phyloP scores from a whole-genome alignment of 2,888 invertebrate species.

The Rutpela maculata region DNA sequence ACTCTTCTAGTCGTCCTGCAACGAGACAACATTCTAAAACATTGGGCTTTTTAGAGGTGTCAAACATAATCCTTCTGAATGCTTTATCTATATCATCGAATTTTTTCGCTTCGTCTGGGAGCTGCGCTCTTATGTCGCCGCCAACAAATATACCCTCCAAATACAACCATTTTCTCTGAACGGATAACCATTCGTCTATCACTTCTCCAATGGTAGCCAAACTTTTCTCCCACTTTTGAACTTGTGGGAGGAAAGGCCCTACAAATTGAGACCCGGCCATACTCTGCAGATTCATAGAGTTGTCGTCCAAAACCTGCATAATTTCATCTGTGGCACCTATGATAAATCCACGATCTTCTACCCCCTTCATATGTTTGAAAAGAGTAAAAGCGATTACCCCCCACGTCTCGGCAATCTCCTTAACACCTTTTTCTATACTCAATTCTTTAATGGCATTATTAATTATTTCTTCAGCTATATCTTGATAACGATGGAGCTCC shows the following conservation, averaged over 20 bases:
- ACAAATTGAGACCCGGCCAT: constrained; percentile 94
- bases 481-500: constrained; percentile 89
- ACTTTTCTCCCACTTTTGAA: constrained; percentile 90
- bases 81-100: constrained; percentile 92
- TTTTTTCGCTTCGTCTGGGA: constrained; percentile 92
- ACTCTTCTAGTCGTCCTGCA: constrained; percentile 84
- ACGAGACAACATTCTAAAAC: constrained; percentile 88
- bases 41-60: constrained; percentile 86
- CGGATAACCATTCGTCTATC: constrained; percentile 90
- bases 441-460: constrained; percentile 93
- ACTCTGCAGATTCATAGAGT: constrained; percentile 92
- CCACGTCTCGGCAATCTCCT: constrained; percentile 88
- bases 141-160: constrained; percentile 94
- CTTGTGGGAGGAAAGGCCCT: constrained; percentile 88
- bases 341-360: constrained; percentile 83
- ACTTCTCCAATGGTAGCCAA: constrained; percentile 89
- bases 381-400: constrained; percentile 80
- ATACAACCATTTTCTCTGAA: constrained; percentile 94
- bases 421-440: constrained; percentile 92
- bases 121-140: constrained; percentile 89
- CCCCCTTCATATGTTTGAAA: constrained; percentile 81
- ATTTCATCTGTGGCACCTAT: constrained; percentile 88
- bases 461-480: constrained; percentile 90
- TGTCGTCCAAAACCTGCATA: constrained; percentile 86
- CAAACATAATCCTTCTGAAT: constrained; percentile 89